Conservation (phyloP, 2,113 vertebrate genomes). For the Zosterops borbonicus region DNA sequence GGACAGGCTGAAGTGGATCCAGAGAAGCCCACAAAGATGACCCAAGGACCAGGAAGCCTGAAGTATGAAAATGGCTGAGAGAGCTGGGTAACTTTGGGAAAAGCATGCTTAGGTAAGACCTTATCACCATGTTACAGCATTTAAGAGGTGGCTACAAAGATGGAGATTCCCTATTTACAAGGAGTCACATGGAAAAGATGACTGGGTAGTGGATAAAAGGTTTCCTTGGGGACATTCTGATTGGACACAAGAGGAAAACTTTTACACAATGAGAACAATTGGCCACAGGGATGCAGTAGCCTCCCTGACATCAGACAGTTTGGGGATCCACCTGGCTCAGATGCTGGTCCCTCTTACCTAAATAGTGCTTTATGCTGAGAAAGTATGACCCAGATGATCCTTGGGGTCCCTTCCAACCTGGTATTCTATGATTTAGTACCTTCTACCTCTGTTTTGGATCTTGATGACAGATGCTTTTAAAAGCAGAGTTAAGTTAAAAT, state of each 20-base stretch:
- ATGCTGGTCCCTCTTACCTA: neutral
- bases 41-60: neutral
- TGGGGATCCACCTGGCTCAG: neutral
- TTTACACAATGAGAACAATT: neutral
- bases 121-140: neutral
- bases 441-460: neutral
- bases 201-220: neutral
- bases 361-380: neutral
- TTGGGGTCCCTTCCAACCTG: neutral
- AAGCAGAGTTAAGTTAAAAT: neutral
- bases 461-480: neutral
- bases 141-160: neutral
- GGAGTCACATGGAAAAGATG: neutral
- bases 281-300: too few species aligned
- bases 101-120: neutral
- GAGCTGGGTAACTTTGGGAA: neutral
- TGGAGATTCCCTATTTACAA: neutral
- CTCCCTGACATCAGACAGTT: rapidly evolving
- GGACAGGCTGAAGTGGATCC: neutral
- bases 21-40: neutral
- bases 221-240: neutral
- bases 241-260: neutral
- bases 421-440: neutral
- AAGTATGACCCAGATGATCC: neutral
- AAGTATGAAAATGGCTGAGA: neutral